Evolutionary conservation across 1,140 invertebrate genomes (phyloP).

Genomic region (Danaus plexippus): DNA sequence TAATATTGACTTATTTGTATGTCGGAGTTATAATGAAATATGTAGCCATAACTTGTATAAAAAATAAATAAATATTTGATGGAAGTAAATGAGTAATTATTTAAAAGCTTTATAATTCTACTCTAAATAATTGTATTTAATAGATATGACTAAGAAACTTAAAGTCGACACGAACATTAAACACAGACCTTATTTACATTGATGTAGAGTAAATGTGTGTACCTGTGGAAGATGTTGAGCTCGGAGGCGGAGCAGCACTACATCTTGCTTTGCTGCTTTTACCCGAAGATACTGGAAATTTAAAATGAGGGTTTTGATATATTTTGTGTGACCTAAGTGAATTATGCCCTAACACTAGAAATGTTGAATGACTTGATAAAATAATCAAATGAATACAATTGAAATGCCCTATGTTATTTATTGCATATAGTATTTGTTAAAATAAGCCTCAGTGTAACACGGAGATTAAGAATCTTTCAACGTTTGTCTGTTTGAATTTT

Average conservation of each 20-base stretch:
- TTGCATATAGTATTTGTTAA: too few relatives aligned
- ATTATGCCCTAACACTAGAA: too few relatives aligned
- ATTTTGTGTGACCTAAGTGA: neutral
- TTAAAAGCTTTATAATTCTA: too few relatives aligned
- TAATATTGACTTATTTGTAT: neutral
- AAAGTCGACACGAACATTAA: neutral
- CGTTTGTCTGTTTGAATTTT: neutral
- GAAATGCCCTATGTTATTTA: too few relatives aligned
- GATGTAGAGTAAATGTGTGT: slow-evolving; percentile 8
- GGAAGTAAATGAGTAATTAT: too few relatives aligned
- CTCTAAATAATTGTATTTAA: too few relatives aligned
- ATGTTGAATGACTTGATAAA: neutral
- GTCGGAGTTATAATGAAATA: too few relatives aligned
- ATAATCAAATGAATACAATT: neutral
- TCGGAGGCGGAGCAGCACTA: slow-evolving; percentile 32
- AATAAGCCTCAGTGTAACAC: neutral
- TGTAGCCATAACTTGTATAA: too few relatives aligned
- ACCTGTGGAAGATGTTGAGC: slow-evolving; percentile 27
- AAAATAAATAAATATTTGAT: too few relatives aligned
- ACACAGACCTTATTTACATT: neutral
- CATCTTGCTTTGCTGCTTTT: slow-evolving; percentile 59
- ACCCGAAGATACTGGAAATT: slow-evolving; percentile 39
- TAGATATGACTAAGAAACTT: neutral
- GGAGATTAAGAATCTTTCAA: slow-evolving; percentile 1
- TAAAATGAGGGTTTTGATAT: neutral